Evolutionary conservation across 2,797 vertebrate species (phyloP).

Genomic region (Phyllotis vaccarum): DNA sequence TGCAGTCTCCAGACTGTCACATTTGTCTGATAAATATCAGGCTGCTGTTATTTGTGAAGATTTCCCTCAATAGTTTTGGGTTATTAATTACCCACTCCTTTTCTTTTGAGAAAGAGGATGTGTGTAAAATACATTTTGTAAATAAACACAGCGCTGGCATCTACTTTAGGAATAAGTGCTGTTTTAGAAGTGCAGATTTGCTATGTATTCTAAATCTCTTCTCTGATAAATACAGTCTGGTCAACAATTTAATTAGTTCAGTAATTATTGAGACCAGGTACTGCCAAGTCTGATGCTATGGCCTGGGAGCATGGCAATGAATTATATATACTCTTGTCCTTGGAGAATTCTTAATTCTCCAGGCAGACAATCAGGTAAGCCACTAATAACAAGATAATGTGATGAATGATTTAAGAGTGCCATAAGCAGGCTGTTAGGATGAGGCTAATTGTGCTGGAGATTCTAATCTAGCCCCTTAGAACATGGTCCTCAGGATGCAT

Average conservation of each 20-base stretch:
- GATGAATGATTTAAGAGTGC: neutral
- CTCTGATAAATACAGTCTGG: conserved; percentile 41
- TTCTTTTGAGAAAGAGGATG: conserved; percentile 56
- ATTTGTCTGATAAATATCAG: conserved; percentile 47
- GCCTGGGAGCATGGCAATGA: neutral
- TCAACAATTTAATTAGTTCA: conserved; percentile 67
- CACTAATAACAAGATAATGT: neutral
- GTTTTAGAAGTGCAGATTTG: conserved; percentile 35
- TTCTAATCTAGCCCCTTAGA: neutral
- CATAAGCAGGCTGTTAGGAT: neutral
- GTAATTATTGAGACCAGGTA: conserved; percentile 41
- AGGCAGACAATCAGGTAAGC: conserved; percentile 47
- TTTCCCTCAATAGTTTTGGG: conserved; percentile 28
- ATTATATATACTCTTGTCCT: neutral
- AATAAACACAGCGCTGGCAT: conserved; percentile 47
- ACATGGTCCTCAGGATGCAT: neutral
- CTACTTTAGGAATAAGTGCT: conserved; percentile 52
- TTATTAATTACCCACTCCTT: conserved; percentile 41
- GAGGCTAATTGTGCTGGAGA: neutral
- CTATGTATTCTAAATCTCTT: conserved; percentile 51
- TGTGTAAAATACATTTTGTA: conserved; percentile 32
- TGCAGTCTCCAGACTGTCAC: neutral
- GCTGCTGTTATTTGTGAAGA: neutral
- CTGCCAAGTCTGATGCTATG: neutral
- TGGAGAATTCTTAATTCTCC: neutral